phyloP scores from a whole-genome alignment of 2,113 vertebrate species.

The Salvator merianae region DNA sequence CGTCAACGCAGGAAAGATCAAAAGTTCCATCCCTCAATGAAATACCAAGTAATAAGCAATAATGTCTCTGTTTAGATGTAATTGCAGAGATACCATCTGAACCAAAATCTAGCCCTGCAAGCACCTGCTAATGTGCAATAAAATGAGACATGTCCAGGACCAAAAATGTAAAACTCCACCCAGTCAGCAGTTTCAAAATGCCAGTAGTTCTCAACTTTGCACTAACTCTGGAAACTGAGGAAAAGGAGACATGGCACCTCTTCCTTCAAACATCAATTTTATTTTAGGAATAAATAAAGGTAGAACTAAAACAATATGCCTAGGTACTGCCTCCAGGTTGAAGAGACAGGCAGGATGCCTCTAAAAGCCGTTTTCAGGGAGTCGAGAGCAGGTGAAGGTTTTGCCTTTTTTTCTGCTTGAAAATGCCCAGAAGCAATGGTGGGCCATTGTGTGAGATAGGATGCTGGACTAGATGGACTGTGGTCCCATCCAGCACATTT shows the following conservation, averaged over 20 bases:
- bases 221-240: neutral
- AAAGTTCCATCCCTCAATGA: slow-evolving; percentile 22
- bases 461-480: too few species aligned
- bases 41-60: slow-evolving; percentile 19
- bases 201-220: neutral
- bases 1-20: slow-evolving; percentile 1
- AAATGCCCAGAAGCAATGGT: too few species aligned
- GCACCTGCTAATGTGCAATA: neutral
- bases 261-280: neutral
- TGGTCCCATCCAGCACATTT: too few species aligned
- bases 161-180: neutral
- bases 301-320: neutral
- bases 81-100: neutral
- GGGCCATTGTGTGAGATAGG: too few species aligned
- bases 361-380: too few species aligned
- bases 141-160: slow-evolving; percentile 4
- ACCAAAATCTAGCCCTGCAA: slow-evolving; percentile 11
- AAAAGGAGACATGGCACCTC: neutral
- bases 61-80: slow-evolving; percentile 26
- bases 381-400: too few species aligned
- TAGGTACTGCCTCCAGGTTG: too few species aligned
- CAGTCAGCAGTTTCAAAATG: neutral
- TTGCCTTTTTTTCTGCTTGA: too few species aligned
- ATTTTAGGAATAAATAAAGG: neutral
- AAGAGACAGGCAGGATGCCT: too few species aligned